Base-by-base conservation (phyloP, 2,113 vertebrate genomes). In the Aegithalos caudatus region DNA sequence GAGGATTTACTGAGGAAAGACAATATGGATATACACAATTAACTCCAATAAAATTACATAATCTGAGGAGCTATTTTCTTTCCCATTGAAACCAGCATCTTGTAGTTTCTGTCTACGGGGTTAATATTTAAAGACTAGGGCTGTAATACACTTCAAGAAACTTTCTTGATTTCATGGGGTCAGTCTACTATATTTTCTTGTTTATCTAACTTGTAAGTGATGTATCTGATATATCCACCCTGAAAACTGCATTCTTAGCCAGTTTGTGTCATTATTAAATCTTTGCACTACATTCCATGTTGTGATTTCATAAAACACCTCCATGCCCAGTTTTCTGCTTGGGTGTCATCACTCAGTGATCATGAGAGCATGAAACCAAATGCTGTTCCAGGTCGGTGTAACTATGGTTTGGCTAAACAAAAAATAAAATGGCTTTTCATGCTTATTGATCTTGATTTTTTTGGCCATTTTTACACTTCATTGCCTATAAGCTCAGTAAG, bases 351-450 rank as follows among this genome's bases (percentile, higher is more conserved):
- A 86, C 86, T 97, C 90, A 81, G 84, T 91, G 93, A 50, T 71
- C 86, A 86, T 48, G 50, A 97, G 94, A 96, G 78, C 96, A 92
- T 88, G 88, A 96, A 97, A 92, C 70, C 84, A 90, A 91, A 96
- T 95, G 90, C 71, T 71, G 54, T 79, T 95, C 71, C 76, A 97
- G 95, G 85, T 89, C 9, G 8, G 51, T 88, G 71, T 96, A 79
- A 25, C 92, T 88, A 87, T 3, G 29, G 93, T 93, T 94, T 96
- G 92, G 71, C 97, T 97, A 97, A 97, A 97, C 84, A 97, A 94
- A 94, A 97, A 98, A 95, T 91, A 95, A 96, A 97, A 96, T 92
- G 93, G 66, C 64, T 97, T 95, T 95, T 96, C 95, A 93, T 94
- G 96, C 94, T 94, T 98, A 96, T 96, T 96, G 95, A 97, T 97